These are phyloP conservation scores for Oikopleura dioica DNA, from an alignment of 23 tunicate genomes.

Conservation along the genomic window DNA sequence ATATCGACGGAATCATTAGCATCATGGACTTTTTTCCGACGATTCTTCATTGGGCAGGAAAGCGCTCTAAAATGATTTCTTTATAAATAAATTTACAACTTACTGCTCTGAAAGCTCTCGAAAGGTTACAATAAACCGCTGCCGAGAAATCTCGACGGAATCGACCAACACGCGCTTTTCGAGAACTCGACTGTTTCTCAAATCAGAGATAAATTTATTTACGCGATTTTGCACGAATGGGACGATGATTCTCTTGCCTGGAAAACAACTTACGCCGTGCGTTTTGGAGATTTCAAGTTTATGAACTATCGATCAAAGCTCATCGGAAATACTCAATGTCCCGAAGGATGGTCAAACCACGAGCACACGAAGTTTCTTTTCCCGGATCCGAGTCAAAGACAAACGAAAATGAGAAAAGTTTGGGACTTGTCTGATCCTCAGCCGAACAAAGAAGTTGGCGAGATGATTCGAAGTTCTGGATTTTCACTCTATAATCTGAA, in stretches of 20 bases:
- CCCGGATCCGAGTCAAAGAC: not conserved
- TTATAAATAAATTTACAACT: too few relatives aligned
- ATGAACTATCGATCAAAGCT: not conserved
- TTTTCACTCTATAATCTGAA: not conserved
- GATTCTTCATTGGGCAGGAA: not conserved
- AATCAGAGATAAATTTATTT: not conserved
- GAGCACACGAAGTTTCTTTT: not conserved
- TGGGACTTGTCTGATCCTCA: not conserved
- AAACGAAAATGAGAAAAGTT: not conserved
- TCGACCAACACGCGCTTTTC: too few relatives aligned
- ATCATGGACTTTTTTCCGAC: not conserved
- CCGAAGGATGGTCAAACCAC: not conserved
- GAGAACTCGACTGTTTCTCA: too few relatives aligned
- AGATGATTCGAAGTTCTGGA: not conserved
- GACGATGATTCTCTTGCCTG: not conserved
- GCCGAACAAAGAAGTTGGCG: not conserved
- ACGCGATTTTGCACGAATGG: not conserved
- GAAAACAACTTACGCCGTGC: not conserved
- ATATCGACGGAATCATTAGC: not conserved
- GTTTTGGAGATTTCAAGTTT: not conserved
- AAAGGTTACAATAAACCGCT: not conserved
- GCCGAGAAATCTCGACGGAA: not conserved
- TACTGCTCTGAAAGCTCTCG: too few relatives aligned
- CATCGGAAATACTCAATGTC: not conserved
- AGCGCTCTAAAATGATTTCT: too few relatives aligned